Evolutionary conservation across 1,140 invertebrate species (phyloP).

Genomic region (Atopsyche davidsoni): DNA sequence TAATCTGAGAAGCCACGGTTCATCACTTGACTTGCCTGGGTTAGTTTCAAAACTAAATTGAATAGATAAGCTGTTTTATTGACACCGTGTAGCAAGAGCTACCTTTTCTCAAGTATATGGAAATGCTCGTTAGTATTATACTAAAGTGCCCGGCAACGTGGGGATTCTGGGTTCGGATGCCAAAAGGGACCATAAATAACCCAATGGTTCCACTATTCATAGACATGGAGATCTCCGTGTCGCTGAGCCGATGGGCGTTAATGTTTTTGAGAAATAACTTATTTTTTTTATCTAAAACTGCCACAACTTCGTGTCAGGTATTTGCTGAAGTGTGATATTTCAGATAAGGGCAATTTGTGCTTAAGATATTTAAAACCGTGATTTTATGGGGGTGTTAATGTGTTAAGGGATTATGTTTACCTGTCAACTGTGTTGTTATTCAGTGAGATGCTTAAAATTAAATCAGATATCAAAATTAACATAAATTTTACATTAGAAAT

Average conservation of each 20-base stretch:
- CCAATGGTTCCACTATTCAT: constrained; percentile 13
- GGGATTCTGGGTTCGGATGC: constrained; percentile 12
- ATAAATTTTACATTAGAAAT: too few relatives aligned
- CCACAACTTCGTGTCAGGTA: constrained; percentile 21
- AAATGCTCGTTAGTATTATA: constrained; percentile 18
- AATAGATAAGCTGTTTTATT: too few relatives aligned
- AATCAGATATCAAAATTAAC: too few relatives aligned
- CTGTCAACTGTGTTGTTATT: too few relatives aligned
- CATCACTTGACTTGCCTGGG: not conserved
- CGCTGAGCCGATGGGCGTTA: constrained; percentile 20
- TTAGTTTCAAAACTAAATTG: too few relatives aligned
- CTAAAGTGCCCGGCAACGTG: constrained; percentile 8
- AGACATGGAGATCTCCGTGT: constrained; percentile 6
- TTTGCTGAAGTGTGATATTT: constrained; percentile 8
- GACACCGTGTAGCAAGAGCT: too few relatives aligned
- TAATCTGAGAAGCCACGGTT: too few relatives aligned
- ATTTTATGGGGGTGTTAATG: too few relatives aligned
- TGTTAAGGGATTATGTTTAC: too few relatives aligned
- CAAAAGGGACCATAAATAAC: constrained; percentile 19
- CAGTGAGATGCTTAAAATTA: too few relatives aligned
- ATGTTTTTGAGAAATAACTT: constrained; percentile 28
- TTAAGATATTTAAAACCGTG: too few relatives aligned
- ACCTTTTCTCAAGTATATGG: too few relatives aligned
- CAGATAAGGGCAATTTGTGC: constrained; percentile 8
- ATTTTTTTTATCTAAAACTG: constrained; percentile 14